Conservation (phyloP, 2,888 invertebrate genomes). For the Agrotis ipsilon region DNA sequence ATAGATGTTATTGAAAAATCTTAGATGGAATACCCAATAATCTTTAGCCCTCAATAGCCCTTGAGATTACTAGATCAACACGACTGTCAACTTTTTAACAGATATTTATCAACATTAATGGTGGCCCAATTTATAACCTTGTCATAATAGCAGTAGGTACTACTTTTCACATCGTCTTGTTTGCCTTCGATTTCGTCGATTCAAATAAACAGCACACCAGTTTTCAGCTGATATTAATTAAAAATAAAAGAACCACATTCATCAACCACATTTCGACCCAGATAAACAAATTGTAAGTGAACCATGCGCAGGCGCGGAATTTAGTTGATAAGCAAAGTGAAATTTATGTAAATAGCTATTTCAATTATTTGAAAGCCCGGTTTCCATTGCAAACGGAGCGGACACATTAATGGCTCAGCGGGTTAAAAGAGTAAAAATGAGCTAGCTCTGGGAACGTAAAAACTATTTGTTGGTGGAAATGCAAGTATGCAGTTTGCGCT, state of each 20-base stretch:
- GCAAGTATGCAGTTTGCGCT: no score
- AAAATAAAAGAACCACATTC: slow-evolving; percentile 4
- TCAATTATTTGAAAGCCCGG: no score
- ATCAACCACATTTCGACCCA: slow-evolving; percentile 29
- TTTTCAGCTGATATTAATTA: neutral
- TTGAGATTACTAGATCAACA: no score
- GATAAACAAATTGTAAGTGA: slow-evolving; percentile 2
- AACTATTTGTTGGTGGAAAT: no score
- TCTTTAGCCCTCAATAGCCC: no score
- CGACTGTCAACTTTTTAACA: no score
- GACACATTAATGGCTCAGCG: no score
- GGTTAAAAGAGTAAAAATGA: no score
- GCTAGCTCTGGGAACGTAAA: no score
- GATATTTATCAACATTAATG: neutral
- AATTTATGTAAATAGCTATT: slow-evolving; percentile 22
- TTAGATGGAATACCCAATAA: no score
- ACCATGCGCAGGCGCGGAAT: slow-evolving; percentile 15
- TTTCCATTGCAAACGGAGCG: no score
- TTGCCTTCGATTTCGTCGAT: neutral
- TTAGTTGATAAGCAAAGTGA: slow-evolving; percentile 39
- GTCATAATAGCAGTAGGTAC: neutral
- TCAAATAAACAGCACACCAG: neutral
- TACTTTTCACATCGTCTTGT: neutral
- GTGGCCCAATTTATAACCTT: neutral
- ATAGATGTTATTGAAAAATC: no score